These are phyloP conservation scores for Eilema griseolum DNA, from an alignment of 2,888 invertebrate species.

Conservation along the genomic window DNA sequence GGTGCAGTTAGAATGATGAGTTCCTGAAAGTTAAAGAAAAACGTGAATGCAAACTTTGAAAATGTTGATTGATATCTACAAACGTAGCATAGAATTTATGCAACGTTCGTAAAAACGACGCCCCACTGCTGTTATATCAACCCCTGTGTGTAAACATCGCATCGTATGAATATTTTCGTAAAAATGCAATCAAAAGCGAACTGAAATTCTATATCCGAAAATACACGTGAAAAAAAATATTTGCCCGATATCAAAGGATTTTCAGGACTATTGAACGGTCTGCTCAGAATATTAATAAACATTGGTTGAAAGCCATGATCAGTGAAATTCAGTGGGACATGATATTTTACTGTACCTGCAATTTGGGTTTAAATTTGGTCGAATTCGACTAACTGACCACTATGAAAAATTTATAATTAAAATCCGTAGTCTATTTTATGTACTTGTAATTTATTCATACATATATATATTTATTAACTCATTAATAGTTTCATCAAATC, in stretches of 20 bases:
- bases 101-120: neutral
- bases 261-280: neutral
- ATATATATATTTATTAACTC: too few species aligned
- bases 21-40: neutral
- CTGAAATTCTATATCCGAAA: neutral
- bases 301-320: neutral
- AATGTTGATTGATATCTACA: too few species aligned
- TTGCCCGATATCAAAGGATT: neutral
- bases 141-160: neutral
- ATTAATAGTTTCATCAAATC: too few species aligned
- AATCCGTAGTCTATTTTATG: too few species aligned
- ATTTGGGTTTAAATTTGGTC: neutral
- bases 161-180: neutral
- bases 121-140: neutral
- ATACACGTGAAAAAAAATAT: conserved; percentile 1
- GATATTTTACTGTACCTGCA: neutral
- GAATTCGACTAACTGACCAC: neutral
- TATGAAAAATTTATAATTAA: neutral
- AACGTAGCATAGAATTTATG: neutral
- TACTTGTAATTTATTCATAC: too few species aligned
- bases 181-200: conserved; percentile 4
- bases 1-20: neutral
- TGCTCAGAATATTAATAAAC: neutral
- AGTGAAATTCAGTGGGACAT: neutral
- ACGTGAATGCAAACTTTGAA: neutral